These are phyloP conservation scores for Microtus montanus DNA, from an alignment of 2,113 vertebrate species.

Conservation along the genomic window DNA sequence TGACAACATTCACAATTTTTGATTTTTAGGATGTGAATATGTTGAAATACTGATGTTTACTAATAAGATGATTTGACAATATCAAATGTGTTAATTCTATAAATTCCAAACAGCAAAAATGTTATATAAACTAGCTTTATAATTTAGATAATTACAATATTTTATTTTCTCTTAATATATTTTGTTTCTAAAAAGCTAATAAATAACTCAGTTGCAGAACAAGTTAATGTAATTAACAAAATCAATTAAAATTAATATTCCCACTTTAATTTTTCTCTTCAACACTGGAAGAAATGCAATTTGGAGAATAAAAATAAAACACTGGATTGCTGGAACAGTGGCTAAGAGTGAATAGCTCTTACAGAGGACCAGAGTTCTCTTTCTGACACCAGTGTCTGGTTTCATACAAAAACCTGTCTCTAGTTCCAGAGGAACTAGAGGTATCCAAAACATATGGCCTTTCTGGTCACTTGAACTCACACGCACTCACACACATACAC, in stretches of 20 bases:
- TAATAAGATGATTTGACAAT: background rate
- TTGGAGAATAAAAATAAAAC: background rate
- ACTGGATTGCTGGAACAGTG: background rate
- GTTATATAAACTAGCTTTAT: background rate
- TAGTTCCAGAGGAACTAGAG: too few relatives aligned
- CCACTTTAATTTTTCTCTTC: background rate
- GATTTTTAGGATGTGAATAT: background rate
- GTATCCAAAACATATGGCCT: background rate
- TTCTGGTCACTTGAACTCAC: too few relatives aligned
- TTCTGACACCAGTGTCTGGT: background rate
- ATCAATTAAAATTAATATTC: background rate
- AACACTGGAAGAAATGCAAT: background rate
- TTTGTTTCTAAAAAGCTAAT: background rate
- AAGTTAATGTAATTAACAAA: background rate
- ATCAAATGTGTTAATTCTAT: background rate
- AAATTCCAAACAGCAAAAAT: background rate
- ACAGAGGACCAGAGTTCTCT: background rate
- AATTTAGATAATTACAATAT: background rate
- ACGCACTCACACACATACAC: background rate
- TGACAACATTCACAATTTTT: background rate
- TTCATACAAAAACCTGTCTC: accelerated
- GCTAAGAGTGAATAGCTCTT: background rate
- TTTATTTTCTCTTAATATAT: background rate
- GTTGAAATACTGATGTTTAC: background rate
- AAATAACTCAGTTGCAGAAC: background rate